Evolutionary conservation across 1,140 invertebrate species (phyloP), one percentile per base, ranked within the genome.

Genomic region (Drosophila pruinosa): DNA sequence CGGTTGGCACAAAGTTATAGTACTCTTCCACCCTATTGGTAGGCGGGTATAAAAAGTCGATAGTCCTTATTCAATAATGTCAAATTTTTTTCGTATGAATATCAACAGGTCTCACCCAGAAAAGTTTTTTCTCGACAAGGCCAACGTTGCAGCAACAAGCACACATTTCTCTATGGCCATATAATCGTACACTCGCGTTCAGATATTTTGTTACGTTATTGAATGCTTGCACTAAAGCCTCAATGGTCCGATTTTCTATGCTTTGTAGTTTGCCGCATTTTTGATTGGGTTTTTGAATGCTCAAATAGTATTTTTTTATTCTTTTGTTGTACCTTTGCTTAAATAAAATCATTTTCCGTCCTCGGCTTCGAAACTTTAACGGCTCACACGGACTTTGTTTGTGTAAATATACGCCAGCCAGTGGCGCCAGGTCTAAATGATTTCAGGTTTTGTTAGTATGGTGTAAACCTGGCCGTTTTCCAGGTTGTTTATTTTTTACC

Each of bases 251-350:
- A 22, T 24, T 34, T 53, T 31, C 31, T 34, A n/a, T 12, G 2
- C 82, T 86, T 86, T 86, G 81, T 86, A 78, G 47, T 86, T 86
- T 86, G 81, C 81, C 81, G 81, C 81, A 74, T 78, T 82, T 86
- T 78, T 86, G 81, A 78, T 78, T 86, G 86, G 73, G 52, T 77
- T 85, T 77, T 79, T 36, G 71, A 70, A 72, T 78, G 72, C 78
- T 67, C 57, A 78, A 83, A 85, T 83, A 75, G 67, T 82, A 48
- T 59, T 75, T 8, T 10, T 31, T 38, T 63, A 52, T 34, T 59
- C 6, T 39, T 34, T 52, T 63, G 31, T 12, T 45, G 22, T 31
- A 53, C 75, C 83, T 76, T 76, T 67, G 77, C 79, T 54, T 67
- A 41, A 47, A 24, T 71, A 75, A 58, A 52, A 78, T 62, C 52